These are phyloP conservation scores for Peromyscus melanophrys DNA, from an alignment of 2,797 vertebrate species.

Conservation along the genomic window DNA sequence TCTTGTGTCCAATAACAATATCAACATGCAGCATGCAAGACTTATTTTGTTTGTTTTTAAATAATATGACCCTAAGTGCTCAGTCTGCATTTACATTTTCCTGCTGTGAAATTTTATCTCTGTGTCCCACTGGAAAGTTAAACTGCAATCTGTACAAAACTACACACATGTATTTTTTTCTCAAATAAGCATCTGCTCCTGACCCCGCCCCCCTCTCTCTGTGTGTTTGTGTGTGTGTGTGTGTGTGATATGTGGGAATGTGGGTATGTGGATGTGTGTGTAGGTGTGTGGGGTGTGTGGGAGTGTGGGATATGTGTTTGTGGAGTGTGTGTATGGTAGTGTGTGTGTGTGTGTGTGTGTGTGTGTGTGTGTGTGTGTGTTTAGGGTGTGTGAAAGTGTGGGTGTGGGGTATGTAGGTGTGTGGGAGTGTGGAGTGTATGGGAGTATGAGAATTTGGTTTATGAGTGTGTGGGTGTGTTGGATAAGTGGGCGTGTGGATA, in stretches of 20 bases:
- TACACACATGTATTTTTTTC: not conserved
- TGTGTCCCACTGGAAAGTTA: not conserved
- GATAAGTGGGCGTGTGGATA: not conserved
- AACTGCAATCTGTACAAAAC: not conserved
- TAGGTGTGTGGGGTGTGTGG: not conserved
- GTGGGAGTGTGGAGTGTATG: not conserved
- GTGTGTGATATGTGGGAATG: not conserved
- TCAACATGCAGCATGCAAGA: not conserved
- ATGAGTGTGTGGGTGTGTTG: not conserved
- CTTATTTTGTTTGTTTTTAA: conserved; percentile 6
- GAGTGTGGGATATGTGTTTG: not conserved
- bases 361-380: not conserved
- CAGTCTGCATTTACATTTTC: conserved; percentile 33
- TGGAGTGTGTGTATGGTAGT: not conserved
- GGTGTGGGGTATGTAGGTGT: no score
- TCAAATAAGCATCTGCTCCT: not conserved
- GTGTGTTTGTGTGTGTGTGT: not conserved
- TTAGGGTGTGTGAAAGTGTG: no score
- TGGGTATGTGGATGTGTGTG: not conserved
- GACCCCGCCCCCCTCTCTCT: rapidly evolving
- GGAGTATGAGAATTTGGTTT: no score
- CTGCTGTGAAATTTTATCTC: conserved; percentile 16
- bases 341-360: not conserved
- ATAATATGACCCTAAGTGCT: not conserved
- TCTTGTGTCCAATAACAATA: not conserved